Percentiles rank a stretch among this genome's conserved stretches.
These are phyloP conservation scores for Podarcis muralis DNA, from an alignment of 2,113 vertebrate genomes.

Conservation along the genomic window DNA sequence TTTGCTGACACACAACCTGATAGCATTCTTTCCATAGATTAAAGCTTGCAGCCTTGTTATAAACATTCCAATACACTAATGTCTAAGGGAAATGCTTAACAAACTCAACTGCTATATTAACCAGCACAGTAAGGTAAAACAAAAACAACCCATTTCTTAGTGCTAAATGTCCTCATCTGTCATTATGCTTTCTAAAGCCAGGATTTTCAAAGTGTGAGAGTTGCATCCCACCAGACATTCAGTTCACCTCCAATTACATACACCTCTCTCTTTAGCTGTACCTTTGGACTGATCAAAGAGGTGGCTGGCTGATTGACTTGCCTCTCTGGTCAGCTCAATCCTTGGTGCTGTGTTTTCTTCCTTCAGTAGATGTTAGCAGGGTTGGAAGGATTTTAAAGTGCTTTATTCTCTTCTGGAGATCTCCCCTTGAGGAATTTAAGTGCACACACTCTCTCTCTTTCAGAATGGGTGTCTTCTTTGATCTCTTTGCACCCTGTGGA, in stretches of 20 bases:
- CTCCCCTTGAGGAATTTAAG: neutral
- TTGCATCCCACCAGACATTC: neutral
- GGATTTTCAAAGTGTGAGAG: neutral
- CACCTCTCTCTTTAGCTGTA: neutral
- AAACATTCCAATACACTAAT: slow-evolving; percentile 60
- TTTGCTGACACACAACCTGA: neutral
- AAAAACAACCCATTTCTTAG: neutral
- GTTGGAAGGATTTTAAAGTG: neutral
- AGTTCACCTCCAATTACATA: neutral
- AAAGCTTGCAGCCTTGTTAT: slow-evolving; percentile 37
- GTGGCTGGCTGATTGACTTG: neutral
- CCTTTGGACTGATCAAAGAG: neutral
- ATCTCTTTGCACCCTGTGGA: neutral
- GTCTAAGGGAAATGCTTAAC: slow-evolving; percentile 61
- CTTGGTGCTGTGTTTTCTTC: neutral
- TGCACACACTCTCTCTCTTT: neutral
- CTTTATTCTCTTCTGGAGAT: neutral
- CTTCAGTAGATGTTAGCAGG: neutral
- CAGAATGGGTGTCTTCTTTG: neutral
- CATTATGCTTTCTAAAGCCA: neutral
- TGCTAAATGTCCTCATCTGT: neutral
- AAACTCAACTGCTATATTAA: slow-evolving; percentile 57
- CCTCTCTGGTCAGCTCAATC: neutral
- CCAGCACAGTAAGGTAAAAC: neutral
- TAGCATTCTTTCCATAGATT: neutral